phyloP scores from a whole-genome alignment of 2,797 vertebrate genomes.

The Podarcis siculus region DNA sequence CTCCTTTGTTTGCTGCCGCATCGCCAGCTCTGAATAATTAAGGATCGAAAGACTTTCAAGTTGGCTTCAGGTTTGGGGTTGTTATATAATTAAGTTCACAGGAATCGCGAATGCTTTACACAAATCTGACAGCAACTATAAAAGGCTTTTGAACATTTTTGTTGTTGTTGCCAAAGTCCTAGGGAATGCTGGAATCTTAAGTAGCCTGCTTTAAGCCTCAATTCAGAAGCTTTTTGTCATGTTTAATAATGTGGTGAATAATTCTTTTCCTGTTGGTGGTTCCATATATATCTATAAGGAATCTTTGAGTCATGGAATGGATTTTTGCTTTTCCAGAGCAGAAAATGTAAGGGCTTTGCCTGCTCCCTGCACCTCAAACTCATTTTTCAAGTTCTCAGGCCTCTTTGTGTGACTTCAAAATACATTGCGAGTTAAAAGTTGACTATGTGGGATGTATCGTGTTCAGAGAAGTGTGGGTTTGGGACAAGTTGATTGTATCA shows the following conservation, averaged over 20 bases:
- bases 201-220: conserved; percentile 79
- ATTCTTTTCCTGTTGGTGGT: conserved; percentile 75
- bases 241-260: conserved; percentile 84
- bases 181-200: conserved; percentile 83
- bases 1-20: conserved; percentile 64
- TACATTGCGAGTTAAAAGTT: conserved; percentile 49
- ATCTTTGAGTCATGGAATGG: conserved; percentile 71
- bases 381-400: conserved; percentile 61
- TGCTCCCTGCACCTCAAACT: conserved; percentile 52
- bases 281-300: conserved; percentile 73
- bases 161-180: conserved; percentile 80
- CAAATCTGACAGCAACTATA: conserved; percentile 84
- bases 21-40: conserved; percentile 78
- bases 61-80: conserved; percentile 79
- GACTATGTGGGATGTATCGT: conserved; percentile 36
- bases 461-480: conserved; percentile 42
- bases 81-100: conserved; percentile 85
- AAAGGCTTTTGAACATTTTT: conserved; percentile 83
- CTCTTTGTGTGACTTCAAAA: conserved; percentile 57
- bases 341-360: conserved; percentile 67
- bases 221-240: conserved; percentile 83
- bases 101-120: conserved; percentile 80
- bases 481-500: conserved; percentile 38
- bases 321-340: conserved; percentile 67
- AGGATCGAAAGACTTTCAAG: conserved; percentile 79